A percentile compares a stretch with the other conserved stretches of the same genome.
Evolutionary conservation across 2,797 vertebrate species (phyloP).

Genomic region (Bradypodion ventrale): DNA sequence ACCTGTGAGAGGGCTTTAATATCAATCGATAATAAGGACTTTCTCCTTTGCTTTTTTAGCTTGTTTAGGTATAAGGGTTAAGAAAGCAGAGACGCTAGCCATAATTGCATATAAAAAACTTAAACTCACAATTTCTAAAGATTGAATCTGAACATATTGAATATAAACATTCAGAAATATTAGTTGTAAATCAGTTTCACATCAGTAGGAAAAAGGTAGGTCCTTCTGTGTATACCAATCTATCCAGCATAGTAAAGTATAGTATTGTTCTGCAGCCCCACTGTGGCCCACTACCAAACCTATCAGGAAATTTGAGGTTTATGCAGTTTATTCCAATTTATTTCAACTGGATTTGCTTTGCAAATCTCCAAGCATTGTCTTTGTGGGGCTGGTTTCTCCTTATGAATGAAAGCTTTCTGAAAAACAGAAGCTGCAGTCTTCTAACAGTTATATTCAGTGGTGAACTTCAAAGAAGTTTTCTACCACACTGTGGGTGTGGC

Average conservation of each 20-base stretch:
- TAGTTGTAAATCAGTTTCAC: no score
- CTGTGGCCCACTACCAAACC: neutral
- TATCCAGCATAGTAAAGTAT: neutral
- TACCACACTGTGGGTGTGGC: no score
- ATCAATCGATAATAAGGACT: no score
- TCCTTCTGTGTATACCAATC: neutral
- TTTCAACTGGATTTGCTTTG: neutral
- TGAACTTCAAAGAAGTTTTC: no score
- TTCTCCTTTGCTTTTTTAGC: no score
- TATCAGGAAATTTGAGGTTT: neutral
- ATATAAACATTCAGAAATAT: no score
- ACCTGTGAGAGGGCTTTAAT: no score
- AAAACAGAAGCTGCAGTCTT: neutral
- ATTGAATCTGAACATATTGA: no score
- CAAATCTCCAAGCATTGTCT: neutral
- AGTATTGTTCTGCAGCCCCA: neutral
- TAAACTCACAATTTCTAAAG: no score
- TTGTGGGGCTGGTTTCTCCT: neutral
- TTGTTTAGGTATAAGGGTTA: no score
- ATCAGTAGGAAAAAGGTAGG: neutral
- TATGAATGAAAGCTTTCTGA: slow-evolving; percentile 7
- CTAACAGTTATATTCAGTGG: neutral
- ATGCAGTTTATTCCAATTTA: neutral
- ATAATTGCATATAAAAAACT: no score
- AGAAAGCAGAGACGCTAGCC: no score